Evolutionary conservation across 2,797 vertebrate genomes (phyloP).

Genomic region (Erpetoichthys calabaricus): DNA sequence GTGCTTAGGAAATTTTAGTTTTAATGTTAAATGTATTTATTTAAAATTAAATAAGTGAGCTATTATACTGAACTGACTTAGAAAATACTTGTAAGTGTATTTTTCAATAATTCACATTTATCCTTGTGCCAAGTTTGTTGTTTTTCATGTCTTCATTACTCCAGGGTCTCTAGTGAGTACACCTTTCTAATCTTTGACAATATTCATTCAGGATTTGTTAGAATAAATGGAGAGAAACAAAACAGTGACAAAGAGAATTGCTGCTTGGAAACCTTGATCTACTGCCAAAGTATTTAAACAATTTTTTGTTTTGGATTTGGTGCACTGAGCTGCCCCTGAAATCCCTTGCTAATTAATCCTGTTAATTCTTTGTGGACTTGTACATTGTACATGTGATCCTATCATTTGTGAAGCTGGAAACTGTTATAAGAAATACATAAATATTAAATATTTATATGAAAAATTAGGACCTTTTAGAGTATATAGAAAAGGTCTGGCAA

Average conservation of each 20-base stretch:
- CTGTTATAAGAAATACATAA: constrained; percentile 12
- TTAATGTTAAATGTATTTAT: too few species aligned
- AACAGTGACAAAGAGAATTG: constrained; percentile 43
- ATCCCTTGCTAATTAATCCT: constrained; percentile 68
- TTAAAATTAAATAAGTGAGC: too few species aligned
- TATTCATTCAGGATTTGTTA: constrained; percentile 46
- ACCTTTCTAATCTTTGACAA: constrained; percentile 29
- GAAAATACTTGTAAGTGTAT: constrained; percentile 64
- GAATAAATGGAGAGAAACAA: not conserved
- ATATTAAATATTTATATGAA: constrained; percentile 34
- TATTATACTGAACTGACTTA: constrained; percentile 32
- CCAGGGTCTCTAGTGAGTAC: too few species aligned
- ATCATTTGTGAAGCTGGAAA: constrained; percentile 28
- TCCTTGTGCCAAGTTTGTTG: constrained; percentile 45
- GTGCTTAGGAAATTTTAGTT: too few species aligned
- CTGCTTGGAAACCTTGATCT: constrained; percentile 67
- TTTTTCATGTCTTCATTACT: constrained; percentile 27
- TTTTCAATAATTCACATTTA: constrained; percentile 20
- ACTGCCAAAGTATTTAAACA: constrained; percentile 71
- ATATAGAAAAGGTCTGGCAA: constrained; percentile 50
- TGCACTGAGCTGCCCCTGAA: constrained; percentile 60
- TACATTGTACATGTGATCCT: constrained; percentile 40
- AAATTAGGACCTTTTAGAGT: constrained; percentile 39
- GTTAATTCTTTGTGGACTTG: constrained; percentile 61
- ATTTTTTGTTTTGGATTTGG: constrained; percentile 67